These are phyloP conservation scores for Linnaemya tessellans DNA, from an alignment of 2,888 invertebrate genomes.

Conservation along the genomic window DNA sequence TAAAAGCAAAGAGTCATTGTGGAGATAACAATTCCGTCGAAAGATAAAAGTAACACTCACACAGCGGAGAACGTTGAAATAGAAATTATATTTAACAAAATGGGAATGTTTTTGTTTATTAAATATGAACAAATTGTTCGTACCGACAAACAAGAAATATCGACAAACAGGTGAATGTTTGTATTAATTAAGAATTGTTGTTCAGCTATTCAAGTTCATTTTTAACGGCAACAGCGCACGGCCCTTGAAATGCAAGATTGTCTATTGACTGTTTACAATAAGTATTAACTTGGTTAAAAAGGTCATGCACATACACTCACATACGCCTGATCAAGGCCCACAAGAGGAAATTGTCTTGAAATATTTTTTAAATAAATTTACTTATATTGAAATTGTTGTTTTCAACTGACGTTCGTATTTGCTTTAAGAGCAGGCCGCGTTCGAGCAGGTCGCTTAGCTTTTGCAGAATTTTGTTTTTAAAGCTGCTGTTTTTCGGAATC, in stretches of 20 bases:
- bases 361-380: too few species aligned
- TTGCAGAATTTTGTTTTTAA: background rate
- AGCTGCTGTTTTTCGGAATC: too few species aligned
- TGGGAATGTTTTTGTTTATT: background rate
- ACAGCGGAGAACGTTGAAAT: constrained; percentile 1
- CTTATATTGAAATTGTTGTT: too few species aligned
- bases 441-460: background rate
- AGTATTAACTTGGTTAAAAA: too few species aligned
- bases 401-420: too few species aligned
- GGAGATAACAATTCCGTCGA: constrained; percentile 55
- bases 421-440: too few species aligned
- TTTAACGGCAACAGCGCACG: background rate
- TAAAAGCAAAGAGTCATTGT: constrained; percentile 4
- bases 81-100: background rate
- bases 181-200: background rate
- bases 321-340: too few species aligned
- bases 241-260: background rate
- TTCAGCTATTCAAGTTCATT: background rate
- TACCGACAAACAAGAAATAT: background rate
- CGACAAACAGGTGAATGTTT: background rate
- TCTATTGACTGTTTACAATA: too few species aligned
- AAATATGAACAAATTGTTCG: background rate
- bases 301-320: too few species aligned
- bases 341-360: too few species aligned
- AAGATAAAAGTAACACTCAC: constrained; percentile 7